Evolutionary conservation across 2,888 invertebrate genomes (phyloP).

Genomic region (Cryptocephalus primarius): DNA sequence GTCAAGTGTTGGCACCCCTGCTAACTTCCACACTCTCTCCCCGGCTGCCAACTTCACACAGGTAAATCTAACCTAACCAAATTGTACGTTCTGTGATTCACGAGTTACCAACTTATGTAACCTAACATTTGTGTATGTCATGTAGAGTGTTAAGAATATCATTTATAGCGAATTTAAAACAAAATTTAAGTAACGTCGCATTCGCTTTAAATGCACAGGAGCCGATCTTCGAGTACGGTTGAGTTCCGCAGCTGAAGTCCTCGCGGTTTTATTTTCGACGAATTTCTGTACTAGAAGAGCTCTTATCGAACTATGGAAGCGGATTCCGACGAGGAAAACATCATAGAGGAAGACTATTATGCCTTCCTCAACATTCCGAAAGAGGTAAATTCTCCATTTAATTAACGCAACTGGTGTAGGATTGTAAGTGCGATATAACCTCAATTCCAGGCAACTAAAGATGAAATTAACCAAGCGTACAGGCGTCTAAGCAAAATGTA

Average conservation of each 20-base stretch:
- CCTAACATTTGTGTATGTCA: background rate
- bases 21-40: too few relatives aligned
- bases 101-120: background rate
- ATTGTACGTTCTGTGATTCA: too few relatives aligned
- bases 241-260: too few relatives aligned
- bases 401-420: too few relatives aligned
- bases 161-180: background rate
- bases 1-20: too few relatives aligned
- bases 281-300: too few relatives aligned
- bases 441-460: constrained; percentile 66
- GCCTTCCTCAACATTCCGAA: constrained; percentile 75
- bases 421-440: constrained; percentile 4
- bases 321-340: constrained; percentile 55
- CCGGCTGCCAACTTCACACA: too few relatives aligned
- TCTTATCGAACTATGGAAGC: constrained; percentile 44
- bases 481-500: constrained; percentile 83
- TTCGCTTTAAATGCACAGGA: background rate
- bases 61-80: too few relatives aligned
- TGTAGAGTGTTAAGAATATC: background rate
- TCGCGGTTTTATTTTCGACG: too few relatives aligned
- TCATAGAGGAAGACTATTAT: constrained; percentile 75
- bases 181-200: background rate
- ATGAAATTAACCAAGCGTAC: constrained; percentile 91
- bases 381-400: constrained; percentile 46
- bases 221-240: background rate